Evolutionary conservation across 2,113 vertebrate species (phyloP).

Genomic region (Embiotoca jacksoni): DNA sequence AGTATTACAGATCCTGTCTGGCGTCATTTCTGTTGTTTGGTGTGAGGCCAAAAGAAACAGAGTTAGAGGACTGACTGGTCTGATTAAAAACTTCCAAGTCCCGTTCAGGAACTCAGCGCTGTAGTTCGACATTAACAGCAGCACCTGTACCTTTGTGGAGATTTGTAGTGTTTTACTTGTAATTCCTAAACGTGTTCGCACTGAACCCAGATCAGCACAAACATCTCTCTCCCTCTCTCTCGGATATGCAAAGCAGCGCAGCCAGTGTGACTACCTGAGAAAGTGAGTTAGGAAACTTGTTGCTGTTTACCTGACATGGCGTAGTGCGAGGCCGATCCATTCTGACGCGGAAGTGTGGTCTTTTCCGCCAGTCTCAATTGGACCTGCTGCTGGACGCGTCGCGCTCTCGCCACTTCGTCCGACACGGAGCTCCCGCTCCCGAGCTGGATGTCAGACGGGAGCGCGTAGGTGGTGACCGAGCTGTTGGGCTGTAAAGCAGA

Average conservation of each 20-base stretch:
- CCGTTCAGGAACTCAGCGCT: too few species aligned
- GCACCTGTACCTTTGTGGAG: neutral
- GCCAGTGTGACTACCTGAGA: accelerated
- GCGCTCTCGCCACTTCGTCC: slow-evolving; percentile 58
- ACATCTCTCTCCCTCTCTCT: neutral
- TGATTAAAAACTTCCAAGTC: too few species aligned
- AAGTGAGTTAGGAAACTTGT: neutral
- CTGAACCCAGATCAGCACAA: neutral
- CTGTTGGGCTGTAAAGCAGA: slow-evolving; percentile 82
- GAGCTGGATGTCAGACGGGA: slow-evolving; percentile 75
- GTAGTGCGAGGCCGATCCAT: slow-evolving; percentile 59
- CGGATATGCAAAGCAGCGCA: neutral
- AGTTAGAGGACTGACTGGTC: neutral
- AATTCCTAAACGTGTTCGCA: neutral
- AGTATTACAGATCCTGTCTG: neutral
- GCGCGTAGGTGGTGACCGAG: slow-evolving; percentile 80
- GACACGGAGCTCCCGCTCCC: slow-evolving; percentile 44
- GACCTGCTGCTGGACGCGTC: slow-evolving; percentile 83
- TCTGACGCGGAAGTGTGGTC: slow-evolving; percentile 78
- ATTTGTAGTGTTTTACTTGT: neutral
- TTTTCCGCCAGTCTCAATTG: slow-evolving; percentile 81
- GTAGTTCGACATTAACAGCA: neutral
- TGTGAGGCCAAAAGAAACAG: neutral
- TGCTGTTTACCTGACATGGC: slow-evolving; percentile 80
- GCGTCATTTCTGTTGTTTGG: too few species aligned